Percentiles rank a stretch among this genome's conserved stretches.
phyloP scores from a whole-genome alignment of 2,797 vertebrate species.

The Sebastes nivosus region DNA sequence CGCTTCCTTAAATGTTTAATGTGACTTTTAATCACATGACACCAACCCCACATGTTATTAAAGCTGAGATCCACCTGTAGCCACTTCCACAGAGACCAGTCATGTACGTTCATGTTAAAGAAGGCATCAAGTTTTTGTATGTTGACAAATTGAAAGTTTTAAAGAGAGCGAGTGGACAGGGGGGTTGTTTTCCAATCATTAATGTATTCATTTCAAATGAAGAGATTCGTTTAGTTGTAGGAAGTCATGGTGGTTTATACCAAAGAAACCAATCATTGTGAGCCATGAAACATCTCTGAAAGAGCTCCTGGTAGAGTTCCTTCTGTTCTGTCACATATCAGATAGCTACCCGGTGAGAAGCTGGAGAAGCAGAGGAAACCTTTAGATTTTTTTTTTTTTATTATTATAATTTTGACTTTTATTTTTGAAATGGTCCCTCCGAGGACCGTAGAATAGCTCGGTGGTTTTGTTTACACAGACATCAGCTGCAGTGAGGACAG shows the following conservation, averaged over 20 bases:
- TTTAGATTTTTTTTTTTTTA: slow-evolving; percentile 18
- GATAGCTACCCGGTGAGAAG: slow-evolving; percentile 27
- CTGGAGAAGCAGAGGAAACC: slow-evolving; percentile 32
- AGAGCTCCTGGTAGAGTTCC: slow-evolving; percentile 35
- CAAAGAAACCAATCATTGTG: slow-evolving; percentile 81
- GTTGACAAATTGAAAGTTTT: slow-evolving; percentile 6
- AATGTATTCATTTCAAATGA: slow-evolving; percentile 8
- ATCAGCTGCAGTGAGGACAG: slow-evolving; percentile 61
- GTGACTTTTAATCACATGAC: slow-evolving; percentile 5
- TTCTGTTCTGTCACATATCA: slow-evolving; percentile 45
- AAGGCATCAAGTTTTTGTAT: neutral
- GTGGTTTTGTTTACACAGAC: slow-evolving; percentile 81
- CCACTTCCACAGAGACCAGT: slow-evolving; percentile 1
- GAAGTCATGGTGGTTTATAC: slow-evolving; percentile 73
- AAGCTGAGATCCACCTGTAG: slow-evolving; percentile 3
- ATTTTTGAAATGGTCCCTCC: slow-evolving; percentile 26
- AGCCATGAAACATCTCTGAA: slow-evolving; percentile 53
- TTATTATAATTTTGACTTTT: neutral
- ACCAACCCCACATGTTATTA: neutral
- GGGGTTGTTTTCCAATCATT: slow-evolving; percentile 19
- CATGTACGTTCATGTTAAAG: neutral
- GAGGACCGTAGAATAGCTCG: slow-evolving; percentile 37
- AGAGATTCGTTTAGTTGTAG: slow-evolving; percentile 26
- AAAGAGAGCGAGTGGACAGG: neutral
- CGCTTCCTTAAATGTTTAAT: slow-evolving; percentile 9